Evolutionary conservation across 2,888 invertebrate species (phyloP).

Genomic region (Caenorhabditis macrosperma): DNA sequence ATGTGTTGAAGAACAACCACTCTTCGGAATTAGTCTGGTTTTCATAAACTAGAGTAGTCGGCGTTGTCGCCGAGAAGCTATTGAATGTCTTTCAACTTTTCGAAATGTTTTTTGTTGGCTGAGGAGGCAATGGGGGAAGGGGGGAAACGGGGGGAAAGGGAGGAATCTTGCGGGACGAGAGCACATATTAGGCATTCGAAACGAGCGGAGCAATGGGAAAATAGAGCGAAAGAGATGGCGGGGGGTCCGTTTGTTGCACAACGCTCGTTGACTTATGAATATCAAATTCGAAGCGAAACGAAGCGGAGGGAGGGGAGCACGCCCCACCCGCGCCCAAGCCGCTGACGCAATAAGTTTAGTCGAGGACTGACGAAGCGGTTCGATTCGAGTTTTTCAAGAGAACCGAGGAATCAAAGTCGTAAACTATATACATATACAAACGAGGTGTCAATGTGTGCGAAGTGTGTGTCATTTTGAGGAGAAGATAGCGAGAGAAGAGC

Average conservation of each 20-base stretch:
- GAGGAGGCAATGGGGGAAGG: background rate
- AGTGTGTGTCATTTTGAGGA: constrained; percentile 35
- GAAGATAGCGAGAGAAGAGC: constrained; percentile 2
- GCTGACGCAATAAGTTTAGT: constrained; percentile 9
- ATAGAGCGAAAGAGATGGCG: background rate
- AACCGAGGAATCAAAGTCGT: constrained; percentile 20
- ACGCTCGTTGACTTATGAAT: constrained; percentile 30
- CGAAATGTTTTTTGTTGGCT: too few species aligned
- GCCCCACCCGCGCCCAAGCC: too few species aligned
- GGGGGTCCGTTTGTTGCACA: background rate
- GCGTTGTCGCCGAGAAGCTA: too few species aligned
- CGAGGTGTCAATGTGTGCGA: constrained; percentile 17
- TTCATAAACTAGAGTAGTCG: background rate
- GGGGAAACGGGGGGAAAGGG: background rate
- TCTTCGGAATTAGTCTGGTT: background rate
- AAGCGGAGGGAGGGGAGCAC: constrained; percentile 1
- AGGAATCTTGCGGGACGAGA: background rate
- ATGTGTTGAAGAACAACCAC: background rate
- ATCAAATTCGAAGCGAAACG: constrained; percentile 31
- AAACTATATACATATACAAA: constrained; percentile 30
- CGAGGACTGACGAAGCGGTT: background rate
- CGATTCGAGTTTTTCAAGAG: background rate
- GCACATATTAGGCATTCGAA: constrained; percentile 11
- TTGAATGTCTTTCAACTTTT: too few species aligned
- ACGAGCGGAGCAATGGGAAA: background rate